Evolutionary conservation across 2,888 invertebrate genomes (phyloP).

Genomic region (Morpho deidamia): DNA sequence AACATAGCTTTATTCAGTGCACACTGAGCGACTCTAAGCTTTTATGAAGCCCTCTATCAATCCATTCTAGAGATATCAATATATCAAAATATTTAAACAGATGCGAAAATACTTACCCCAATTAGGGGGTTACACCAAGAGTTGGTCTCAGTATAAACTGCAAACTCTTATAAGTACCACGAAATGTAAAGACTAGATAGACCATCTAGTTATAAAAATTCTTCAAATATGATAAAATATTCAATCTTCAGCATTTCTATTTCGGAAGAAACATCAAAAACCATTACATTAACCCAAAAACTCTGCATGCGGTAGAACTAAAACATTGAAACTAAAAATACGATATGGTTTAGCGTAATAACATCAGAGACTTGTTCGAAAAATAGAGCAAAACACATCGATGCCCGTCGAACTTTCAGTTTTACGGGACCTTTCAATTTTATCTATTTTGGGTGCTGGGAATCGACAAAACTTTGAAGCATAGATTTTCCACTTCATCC

Average conservation of each 20-base stretch:
- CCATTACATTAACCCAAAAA: neutral
- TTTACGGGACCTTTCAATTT: neutral
- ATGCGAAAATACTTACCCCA: too few species aligned
- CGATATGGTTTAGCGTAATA: slow-evolving; percentile 17
- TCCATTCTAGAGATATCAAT: too few species aligned
- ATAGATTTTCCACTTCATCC: slow-evolving; percentile 6
- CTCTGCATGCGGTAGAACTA: neutral
- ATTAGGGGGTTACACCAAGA: too few species aligned
- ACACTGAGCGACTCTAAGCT: too few species aligned
- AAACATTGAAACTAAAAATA: slow-evolving; percentile 15
- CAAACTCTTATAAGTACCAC: too few species aligned
- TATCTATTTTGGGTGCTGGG: slow-evolving; percentile 6
- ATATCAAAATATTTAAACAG: too few species aligned
- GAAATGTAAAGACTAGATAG: too few species aligned
- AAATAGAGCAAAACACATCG: slow-evolving; percentile 5
- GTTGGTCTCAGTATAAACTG: too few species aligned
- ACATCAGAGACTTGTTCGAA: slow-evolving; percentile 12
- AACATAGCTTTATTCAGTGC: too few species aligned
- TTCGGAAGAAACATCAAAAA: neutral
- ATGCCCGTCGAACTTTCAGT: slow-evolving; percentile 7
- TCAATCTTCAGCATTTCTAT: neutral
- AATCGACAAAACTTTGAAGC: slow-evolving; percentile 7
- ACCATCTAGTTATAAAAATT: too few species aligned
- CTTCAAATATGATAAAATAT: neutral
- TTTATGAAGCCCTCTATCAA: too few species aligned